These are phyloP conservation scores for Rhipidura dahli DNA, from an alignment of 2,113 vertebrate species.

Conservation along the genomic window DNA sequence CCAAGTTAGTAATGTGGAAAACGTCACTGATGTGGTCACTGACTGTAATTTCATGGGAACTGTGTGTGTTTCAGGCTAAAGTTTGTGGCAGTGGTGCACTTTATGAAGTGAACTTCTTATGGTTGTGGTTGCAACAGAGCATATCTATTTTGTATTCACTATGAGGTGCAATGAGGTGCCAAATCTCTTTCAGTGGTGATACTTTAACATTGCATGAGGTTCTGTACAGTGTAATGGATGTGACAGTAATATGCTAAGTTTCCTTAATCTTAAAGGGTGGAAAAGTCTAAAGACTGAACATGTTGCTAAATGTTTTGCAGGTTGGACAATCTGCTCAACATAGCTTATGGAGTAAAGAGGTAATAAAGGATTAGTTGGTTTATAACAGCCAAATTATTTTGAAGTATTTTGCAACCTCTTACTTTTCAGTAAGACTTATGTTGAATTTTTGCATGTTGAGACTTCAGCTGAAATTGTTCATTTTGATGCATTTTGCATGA, in stretches of 20 bases:
- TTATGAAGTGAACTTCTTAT: not conserved
- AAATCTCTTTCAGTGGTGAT: not conserved
- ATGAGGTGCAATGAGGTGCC: not conserved
- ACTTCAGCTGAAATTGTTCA: not conserved
- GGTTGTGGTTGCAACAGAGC: not conserved
- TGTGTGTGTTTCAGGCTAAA: not conserved
- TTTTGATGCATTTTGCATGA: conserved; percentile 25
- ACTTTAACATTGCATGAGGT: not conserved
- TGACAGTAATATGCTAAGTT: conserved; percentile 6
- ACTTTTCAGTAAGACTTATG: conserved; percentile 13
- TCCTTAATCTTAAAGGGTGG: not conserved
- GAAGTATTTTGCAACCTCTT: conserved; percentile 14
- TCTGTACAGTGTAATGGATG: not conserved
- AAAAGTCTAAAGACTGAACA: conserved; percentile 66
- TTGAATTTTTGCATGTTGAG: conserved; percentile 65
- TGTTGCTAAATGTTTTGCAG: conserved; percentile 83
- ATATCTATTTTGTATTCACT: not conserved
- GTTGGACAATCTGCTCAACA: conserved; percentile 99
- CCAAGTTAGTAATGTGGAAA: not conserved
- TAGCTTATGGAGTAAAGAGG: conserved; percentile 99
- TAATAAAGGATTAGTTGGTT: conserved; percentile 75
- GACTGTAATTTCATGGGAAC: not conserved
- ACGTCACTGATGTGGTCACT: not conserved
- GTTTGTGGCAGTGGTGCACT: not conserved
- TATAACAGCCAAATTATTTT: conserved; percentile 11